Evolutionary conservation across 2,888 invertebrate species (phyloP), one percentile per base, ranked within the genome.

Genomic region (Linyphia triangularis): DNA sequence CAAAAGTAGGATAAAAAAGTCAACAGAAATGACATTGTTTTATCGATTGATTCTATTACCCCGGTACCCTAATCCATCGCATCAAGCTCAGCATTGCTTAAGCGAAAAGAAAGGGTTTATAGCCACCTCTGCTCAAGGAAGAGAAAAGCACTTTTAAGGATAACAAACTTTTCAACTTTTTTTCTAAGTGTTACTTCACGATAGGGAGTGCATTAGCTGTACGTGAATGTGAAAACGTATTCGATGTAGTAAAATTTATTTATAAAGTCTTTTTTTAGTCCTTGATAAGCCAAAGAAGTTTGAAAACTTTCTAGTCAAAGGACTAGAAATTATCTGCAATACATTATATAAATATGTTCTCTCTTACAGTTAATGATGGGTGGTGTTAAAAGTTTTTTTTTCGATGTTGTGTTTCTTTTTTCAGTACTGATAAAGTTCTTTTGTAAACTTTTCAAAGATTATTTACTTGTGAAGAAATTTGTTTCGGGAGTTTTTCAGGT

Each of bases 1-100:
- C 69, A 69, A 81, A 81, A 69, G 33, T 63, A 40, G 43, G 67
- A 69, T 81, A 30, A 81, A 81, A 81, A 81, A 81, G 61, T 69
- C 67, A 69, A 69, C 43, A 78, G 67, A 51, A 19, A 40, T n/a
- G 79, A 67, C 79, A 79, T 43, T 78, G 78, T 79, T 69, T 61
- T 70, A 82, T 82, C 70, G 70, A 82, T 82, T 70, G 28, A 69
- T 82, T 82, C 57, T 10, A 61, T 82, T 61, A 72, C 63, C 82
- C 61, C 33, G 51, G 79, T 37, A 70, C 70, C 2, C 70, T 59
- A 81, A 70, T 70, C 51, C 37, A 59, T 59, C 59, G 59, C 65
- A 22, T 19, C 43, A 22, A 9, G 37, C 13, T 65, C 9, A n/a
- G n/a, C n/a, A n/a, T 51, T 51, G 59, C 33, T 28, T 51, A 10